A percentile compares a stretch with the other conserved stretches of the same genome.
phyloP scores from a whole-genome alignment of 2,888 invertebrate species.

The Chesias legatella region DNA sequence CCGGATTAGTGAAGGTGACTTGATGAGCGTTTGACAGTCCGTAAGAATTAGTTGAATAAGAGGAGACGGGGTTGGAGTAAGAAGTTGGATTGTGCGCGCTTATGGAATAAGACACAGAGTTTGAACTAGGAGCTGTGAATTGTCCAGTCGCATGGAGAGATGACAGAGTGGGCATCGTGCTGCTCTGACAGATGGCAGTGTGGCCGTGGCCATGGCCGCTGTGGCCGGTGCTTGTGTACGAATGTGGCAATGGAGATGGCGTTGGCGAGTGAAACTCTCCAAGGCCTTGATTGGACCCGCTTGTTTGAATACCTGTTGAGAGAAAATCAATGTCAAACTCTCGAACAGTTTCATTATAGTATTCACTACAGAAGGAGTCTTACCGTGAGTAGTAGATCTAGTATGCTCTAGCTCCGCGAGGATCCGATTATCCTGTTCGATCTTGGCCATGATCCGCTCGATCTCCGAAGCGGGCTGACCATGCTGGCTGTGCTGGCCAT shows the following conservation, averaged over 20 bases:
- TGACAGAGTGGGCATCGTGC: constrained; percentile 83
- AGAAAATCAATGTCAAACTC: constrained; percentile 12
- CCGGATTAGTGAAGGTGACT: constrained; percentile 75
- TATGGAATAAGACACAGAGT: constrained; percentile 74
- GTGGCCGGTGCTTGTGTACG: constrained; percentile 65
- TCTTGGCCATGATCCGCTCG: constrained; percentile 96
- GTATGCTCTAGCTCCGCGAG: constrained; percentile 94
- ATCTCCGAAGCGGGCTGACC: constrained; percentile 86
- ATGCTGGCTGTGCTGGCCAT: constrained; percentile 10
- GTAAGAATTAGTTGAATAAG: constrained; percentile 69
- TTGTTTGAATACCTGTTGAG: constrained; percentile 80
- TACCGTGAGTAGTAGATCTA: constrained; percentile 85
- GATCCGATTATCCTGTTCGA: constrained; percentile 94
- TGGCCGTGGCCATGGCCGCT: constrained; percentile 39
- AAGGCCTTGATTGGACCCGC: constrained; percentile 85
- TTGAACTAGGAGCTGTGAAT: constrained; percentile 71
- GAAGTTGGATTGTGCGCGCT: constrained; percentile 75
- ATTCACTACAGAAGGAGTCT: constrained; percentile 12
- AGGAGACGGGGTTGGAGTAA: constrained; percentile 75
- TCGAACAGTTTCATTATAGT: constrained; percentile 14
- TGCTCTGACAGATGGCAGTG: constrained; percentile 80
- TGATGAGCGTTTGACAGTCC: constrained; percentile 73
- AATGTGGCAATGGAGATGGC: constrained; percentile 80
- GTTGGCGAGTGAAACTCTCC: constrained; percentile 84
- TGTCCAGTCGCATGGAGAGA: constrained; percentile 71